Evolutionary conservation across 2,797 vertebrate species (phyloP), one percentile per base, ranked within the genome.

Genomic region (Cynodonichthys magdalenae): DNA sequence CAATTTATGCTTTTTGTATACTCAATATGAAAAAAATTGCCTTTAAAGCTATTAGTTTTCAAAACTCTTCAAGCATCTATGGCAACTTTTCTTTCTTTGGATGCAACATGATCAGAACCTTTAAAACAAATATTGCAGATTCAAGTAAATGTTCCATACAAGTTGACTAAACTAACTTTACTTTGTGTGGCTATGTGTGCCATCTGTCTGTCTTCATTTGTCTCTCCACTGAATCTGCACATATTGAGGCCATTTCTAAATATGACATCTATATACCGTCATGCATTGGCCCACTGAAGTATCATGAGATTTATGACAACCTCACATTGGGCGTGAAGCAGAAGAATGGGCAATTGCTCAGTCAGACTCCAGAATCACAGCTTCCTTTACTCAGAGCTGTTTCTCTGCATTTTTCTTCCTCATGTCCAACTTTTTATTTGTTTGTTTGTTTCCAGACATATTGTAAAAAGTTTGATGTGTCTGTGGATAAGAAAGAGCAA

Each of bases 401-500:
- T 57, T 2, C 2, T 31, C 19, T 20, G 10, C 4, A 18, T 34
- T 36, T 45, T 52, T 51, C 27, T 9, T 44, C n/a, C 15, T 36
- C 15, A 2, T 24, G 9, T 6, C 18, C 24, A n/a, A 28, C 20
- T 8, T 15, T 6, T 58, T 31, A 6, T 6, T 31, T 31, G 2
- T 31, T 31, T 31, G 5, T 51, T 41, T 34, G 17, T 34, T 53
- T 47, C 41, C 31, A 56, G 15, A 57, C 18, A 36, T 14, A n/a
- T 18, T 8, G 10, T 28, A 51, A 54, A 54, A 15, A 5, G 20
- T 28, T 46, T 31, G 11, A 18, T 58, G 41, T 59, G 18, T 53
- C 46, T 29, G 11, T 14, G 45, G 20, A 61, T 63, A 61, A 58
- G 42, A 17, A 29, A 29, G 19, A 29, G 27, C 27, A 45, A 62